Conservation (phyloP, 2,888 invertebrate genomes). For the Troglohyphantes excavatus region DNA sequence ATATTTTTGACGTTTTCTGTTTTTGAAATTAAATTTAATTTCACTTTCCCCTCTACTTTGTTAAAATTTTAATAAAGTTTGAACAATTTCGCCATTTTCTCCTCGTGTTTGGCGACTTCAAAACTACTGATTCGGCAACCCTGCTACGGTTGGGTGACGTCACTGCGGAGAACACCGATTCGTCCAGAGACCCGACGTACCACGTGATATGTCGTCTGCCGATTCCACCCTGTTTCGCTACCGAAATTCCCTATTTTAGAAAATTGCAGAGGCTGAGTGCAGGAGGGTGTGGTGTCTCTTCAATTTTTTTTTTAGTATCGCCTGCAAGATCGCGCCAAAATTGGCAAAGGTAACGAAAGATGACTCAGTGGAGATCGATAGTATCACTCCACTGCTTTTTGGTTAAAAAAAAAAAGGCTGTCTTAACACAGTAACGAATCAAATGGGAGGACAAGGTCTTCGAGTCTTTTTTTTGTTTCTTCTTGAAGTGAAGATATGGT, state of each 20-base stretch:
- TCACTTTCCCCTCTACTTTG: too few species aligned
- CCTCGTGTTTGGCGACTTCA: too few species aligned
- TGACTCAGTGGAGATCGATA: conserved; percentile 5
- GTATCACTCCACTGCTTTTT: not conserved
- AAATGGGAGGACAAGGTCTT: too few species aligned
- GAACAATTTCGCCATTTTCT: too few species aligned
- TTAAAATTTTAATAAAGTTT: too few species aligned
- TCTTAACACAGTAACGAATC: too few species aligned
- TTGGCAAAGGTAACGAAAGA: not conserved
- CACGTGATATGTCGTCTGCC: conserved; percentile 38
- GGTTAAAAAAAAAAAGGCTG: too few species aligned
- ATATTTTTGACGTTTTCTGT: too few species aligned
- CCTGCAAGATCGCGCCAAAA: not conserved
- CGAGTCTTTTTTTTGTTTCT: too few species aligned
- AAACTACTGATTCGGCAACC: too few species aligned
- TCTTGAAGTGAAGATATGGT: too few species aligned
- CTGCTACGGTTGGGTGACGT: conserved; percentile 41
- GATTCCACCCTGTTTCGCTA: conserved; percentile 2
- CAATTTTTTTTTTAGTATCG: not conserved
- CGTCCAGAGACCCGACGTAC: not conserved
- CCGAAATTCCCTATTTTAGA: conserved; percentile 40
- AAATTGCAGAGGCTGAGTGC: conserved; percentile 4
- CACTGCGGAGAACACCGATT: conserved; percentile 46
- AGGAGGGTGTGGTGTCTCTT: not conserved
- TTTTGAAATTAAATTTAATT: too few species aligned